These are phyloP conservation scores for Triplophysa bombifrons DNA, from an alignment of 2,797 vertebrate genomes.

Conservation along the genomic window DNA sequence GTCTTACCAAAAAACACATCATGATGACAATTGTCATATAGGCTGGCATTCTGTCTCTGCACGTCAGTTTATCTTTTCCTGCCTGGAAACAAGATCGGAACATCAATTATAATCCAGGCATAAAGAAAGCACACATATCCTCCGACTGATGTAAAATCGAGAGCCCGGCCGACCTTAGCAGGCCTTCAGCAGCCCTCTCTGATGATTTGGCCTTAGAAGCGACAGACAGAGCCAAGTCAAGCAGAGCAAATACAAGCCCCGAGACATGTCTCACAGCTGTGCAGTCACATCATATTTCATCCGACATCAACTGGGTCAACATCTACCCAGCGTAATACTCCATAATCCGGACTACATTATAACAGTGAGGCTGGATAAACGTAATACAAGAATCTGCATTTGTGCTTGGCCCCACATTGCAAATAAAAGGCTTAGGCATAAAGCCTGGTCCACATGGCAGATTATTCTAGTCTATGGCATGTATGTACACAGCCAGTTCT, in stretches of 20 bases:
- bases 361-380: slow-evolving; percentile 17
- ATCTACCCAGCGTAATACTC: slow-evolving; percentile 34
- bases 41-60: slow-evolving; percentile 90
- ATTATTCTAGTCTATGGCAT: not conserved
- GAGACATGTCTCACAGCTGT: slow-evolving; percentile 36
- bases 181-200: not conserved
- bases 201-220: slow-evolving; percentile 11
- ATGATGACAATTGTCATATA: slow-evolving; percentile 85
- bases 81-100: slow-evolving; percentile 69
- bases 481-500: not conserved
- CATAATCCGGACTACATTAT: slow-evolving; percentile 32
- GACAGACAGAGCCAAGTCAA: slow-evolving; percentile 7
- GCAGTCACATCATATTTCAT: slow-evolving; percentile 56
- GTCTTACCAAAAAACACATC: slow-evolving; percentile 88
- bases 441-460: slow-evolving; percentile 17
- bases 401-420: slow-evolving; percentile 1
- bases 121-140: not conserved
- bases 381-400: not conserved
- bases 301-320: slow-evolving; percentile 59
- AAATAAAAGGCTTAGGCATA: slow-evolving; percentile 16
- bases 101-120: not conserved
- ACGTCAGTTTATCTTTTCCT: slow-evolving; percentile 92
- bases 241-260: slow-evolving; percentile 33
- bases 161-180: slow-evolving; percentile 5
- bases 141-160: not conserved